Conservation (phyloP, 2,888 invertebrate genomes). For the Polydrusus cervinus region DNA sequence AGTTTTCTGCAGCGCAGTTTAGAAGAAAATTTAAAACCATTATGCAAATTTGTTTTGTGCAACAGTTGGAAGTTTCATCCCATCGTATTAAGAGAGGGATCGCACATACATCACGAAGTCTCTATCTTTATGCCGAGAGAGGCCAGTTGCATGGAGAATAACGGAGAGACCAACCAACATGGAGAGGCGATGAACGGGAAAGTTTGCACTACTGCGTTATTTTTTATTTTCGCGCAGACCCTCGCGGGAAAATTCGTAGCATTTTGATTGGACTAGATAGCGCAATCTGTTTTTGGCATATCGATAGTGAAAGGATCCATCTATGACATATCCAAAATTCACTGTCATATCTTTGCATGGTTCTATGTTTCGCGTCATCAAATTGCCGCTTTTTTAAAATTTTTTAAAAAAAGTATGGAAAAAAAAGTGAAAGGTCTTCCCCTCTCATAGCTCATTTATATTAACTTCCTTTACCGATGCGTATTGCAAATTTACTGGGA, state of each 20-base stretch:
- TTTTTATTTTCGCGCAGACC: too few relatives aligned
- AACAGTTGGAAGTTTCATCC: slow-evolving; percentile 45
- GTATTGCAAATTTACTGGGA: background rate
- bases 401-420: too few relatives aligned
- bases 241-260: too few relatives aligned
- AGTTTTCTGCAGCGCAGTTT: slow-evolving; percentile 3
- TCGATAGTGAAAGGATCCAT: too few relatives aligned
- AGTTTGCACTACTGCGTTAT: background rate
- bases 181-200: background rate
- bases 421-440: background rate
- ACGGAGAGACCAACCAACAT: background rate
- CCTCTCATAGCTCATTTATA: too few relatives aligned
- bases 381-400: too few relatives aligned
- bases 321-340: too few relatives aligned
- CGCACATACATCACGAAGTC: slow-evolving; percentile 19
- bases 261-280: too few relatives aligned
- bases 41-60: slow-evolving; percentile 50
- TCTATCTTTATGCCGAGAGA: slow-evolving; percentile 13
- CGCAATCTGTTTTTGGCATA: too few relatives aligned
- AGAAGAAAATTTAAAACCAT: slow-evolving; percentile 42
- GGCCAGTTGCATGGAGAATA: background rate
- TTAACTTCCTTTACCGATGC: too few relatives aligned
- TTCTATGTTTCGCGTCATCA: too few relatives aligned
- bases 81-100: slow-evolving; percentile 39
- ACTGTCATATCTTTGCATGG: too few relatives aligned